Conservation (phyloP, 53 echinoderm and acorn worm species). For the Stichopus horrens region DNA sequence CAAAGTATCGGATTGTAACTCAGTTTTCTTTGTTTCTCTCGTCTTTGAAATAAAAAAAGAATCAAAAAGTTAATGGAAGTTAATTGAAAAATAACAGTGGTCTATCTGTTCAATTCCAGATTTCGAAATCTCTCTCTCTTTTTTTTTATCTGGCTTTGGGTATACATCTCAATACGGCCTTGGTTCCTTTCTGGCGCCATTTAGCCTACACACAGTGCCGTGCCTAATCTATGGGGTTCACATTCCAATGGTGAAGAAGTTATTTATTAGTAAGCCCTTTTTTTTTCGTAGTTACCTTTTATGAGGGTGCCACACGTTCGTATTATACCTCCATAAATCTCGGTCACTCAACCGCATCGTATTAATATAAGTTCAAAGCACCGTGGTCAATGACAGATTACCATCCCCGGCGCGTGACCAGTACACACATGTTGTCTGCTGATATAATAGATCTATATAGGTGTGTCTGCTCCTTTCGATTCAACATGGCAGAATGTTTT, state of each 20-base stretch:
- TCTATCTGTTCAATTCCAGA: not conserved
- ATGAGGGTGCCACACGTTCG: slow-evolving; percentile 31
- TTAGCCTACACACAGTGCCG: slow-evolving; percentile 42
- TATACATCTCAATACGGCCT: not conserved
- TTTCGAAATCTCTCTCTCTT: not conserved
- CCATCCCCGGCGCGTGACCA: no score
- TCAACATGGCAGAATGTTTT: no score
- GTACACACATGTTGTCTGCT: no score
- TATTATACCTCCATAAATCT: slow-evolving; percentile 12
- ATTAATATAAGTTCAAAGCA: slow-evolving; percentile 17
- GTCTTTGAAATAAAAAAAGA: not conserved
- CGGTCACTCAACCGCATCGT: slow-evolving; percentile 35
- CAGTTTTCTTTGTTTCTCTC: not conserved
- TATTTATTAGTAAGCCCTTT: slow-evolving; percentile 35
- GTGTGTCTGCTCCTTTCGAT: no score
- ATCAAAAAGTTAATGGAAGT: not conserved
- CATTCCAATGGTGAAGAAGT: slow-evolving; percentile 31
- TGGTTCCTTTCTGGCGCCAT: slow-evolving; percentile 30
- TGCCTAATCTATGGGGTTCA: slow-evolving; percentile 35
- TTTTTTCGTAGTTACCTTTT: slow-evolving; percentile 10
- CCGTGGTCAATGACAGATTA: not conserved
- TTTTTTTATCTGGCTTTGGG: not conserved
- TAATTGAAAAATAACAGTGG: slow-evolving; percentile 14
- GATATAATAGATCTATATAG: no score
- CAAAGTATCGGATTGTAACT: not conserved